phyloP scores from a whole-genome alignment of 2,888 invertebrate species.

The Chironomus riparius region DNA sequence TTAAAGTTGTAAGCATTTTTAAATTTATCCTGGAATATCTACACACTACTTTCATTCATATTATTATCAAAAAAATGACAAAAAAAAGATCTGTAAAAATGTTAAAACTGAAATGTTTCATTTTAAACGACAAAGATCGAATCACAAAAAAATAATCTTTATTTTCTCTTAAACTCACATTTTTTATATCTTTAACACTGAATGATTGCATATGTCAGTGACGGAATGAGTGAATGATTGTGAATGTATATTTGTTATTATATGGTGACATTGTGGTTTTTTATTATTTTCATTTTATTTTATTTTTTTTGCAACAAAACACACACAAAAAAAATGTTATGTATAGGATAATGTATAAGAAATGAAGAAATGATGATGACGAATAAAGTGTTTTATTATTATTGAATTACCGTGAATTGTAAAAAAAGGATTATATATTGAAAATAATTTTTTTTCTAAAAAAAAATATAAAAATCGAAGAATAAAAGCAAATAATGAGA shows the following conservation, averaged over 20 bases:
- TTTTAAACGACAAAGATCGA: too few species aligned
- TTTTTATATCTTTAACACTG: background rate
- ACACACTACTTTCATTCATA: too few species aligned
- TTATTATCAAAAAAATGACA: too few species aligned
- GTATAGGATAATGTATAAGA: background rate
- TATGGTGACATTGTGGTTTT: background rate
- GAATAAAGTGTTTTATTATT: background rate
- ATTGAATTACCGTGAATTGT: background rate
- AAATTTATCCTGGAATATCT: too few species aligned
- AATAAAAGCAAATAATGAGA: background rate
- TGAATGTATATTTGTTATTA: background rate
- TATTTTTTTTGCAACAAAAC: background rate
- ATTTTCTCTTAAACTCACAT: too few species aligned
- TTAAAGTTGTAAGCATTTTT: too few species aligned
- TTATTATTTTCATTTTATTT: background rate
- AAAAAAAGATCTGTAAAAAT: too few species aligned
- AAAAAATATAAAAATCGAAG: background rate
- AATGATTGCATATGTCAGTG: background rate
- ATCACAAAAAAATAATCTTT: too few species aligned
- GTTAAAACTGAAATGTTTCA: too few species aligned
- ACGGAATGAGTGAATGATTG: background rate
- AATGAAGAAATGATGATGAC: background rate
- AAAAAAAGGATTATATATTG: background rate
- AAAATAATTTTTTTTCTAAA: background rate
- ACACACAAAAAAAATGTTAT: slow-evolving; percentile 1